Evolutionary conservation across 53 echinoderm and acorn worm species (phyloP).

Genomic region (Hippasteria phrygiana): DNA sequence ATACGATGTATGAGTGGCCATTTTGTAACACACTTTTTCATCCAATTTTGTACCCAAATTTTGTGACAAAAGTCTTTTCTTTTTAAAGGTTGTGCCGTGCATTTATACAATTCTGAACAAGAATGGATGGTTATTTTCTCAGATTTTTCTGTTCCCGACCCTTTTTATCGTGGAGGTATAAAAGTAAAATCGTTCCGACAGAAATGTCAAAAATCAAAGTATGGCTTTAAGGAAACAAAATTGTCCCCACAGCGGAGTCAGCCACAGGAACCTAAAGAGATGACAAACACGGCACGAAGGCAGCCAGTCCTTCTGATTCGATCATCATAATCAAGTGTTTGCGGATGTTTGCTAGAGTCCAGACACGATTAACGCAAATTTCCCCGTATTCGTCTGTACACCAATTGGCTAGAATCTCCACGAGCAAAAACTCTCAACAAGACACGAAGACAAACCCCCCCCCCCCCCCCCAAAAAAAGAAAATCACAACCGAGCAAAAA

Average conservation of each 20-base stretch:
- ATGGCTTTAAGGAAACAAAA: neutral
- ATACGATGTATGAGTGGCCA: too few species aligned
- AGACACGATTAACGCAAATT: neutral
- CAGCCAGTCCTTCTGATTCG: constrained; percentile 24
- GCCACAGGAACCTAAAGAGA: constrained; percentile 12
- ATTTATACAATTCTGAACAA: too few species aligned
- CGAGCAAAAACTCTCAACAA: neutral
- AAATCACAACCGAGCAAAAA: neutral
- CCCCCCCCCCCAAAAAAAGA: neutral
- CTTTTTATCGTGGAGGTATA: too few species aligned
- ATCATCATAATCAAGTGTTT: constrained; percentile 49
- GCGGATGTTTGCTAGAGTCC: constrained; percentile 45
- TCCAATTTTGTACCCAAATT: too few species aligned
- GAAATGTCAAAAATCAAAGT: neutral
- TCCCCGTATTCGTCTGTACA: neutral
- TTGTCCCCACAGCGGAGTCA: constrained; percentile 3
- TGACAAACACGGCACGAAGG: constrained; percentile 5
- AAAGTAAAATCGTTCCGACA: too few species aligned
- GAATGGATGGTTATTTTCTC: too few species aligned
- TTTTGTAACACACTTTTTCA: too few species aligned
- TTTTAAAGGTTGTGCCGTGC: too few species aligned
- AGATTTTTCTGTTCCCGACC: too few species aligned
- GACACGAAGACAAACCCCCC: too few species aligned
- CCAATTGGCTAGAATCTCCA: constrained; percentile 11
- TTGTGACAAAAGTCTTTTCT: too few species aligned